Conservation (phyloP, 1,140 invertebrate species). For the Zaprionus lachaisei region DNA sequence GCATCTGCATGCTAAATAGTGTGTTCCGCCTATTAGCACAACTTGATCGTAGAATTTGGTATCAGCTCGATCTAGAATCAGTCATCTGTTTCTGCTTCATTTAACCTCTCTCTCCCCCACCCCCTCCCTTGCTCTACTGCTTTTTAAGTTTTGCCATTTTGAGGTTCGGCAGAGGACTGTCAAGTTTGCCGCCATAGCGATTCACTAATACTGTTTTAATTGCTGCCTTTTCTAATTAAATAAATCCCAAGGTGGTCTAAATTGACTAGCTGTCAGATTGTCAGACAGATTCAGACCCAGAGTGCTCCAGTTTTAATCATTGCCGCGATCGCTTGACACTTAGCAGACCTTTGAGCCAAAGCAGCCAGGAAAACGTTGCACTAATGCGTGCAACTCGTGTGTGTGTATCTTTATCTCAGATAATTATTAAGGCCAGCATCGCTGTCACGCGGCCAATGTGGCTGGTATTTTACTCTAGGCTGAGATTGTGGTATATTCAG, state of each 20-base stretch:
- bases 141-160: conserved; percentile 32
- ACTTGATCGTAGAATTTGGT: conserved; percentile 1
- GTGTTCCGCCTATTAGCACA: conserved; percentile 21
- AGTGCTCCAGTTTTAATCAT: conserved; percentile 4
- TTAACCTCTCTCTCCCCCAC: not conserved
- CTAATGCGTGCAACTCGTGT: not conserved
- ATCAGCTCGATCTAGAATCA: conserved; percentile 14
- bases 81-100: not conserved
- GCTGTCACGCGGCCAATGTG: conserved; percentile 18
- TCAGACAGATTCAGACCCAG: conserved; percentile 2
- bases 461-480: not conserved
- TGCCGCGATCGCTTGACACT: conserved; percentile 16
- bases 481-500: conserved; percentile 25
- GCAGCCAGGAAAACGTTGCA: not conserved
- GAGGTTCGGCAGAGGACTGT: not conserved
- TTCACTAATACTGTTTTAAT: conserved; percentile 66
- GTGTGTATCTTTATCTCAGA: conserved; percentile 18
- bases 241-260: conserved; percentile 62
- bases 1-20: conserved; percentile 12
- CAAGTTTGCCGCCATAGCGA: conserved; percentile 48
- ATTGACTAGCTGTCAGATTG: conserved; percentile 13
- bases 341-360: conserved; percentile 9
- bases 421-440: conserved; percentile 6
- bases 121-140: not conserved
- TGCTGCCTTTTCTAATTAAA: conserved; percentile 58